phyloP scores from a whole-genome alignment of 2,113 vertebrate species.

The Alces alces region DNA sequence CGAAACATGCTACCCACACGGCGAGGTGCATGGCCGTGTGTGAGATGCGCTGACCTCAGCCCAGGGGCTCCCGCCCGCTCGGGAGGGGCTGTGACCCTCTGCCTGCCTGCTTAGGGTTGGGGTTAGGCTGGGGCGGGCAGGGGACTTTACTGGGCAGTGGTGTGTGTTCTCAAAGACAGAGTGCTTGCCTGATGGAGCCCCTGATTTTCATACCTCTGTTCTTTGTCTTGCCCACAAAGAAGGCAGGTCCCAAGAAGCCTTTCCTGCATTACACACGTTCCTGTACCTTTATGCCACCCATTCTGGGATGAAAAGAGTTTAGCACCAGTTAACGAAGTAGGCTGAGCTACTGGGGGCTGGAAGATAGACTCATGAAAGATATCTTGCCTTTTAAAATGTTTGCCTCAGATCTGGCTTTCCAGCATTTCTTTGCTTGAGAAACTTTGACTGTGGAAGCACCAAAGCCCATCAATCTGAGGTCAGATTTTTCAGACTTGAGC shows the following conservation, averaged over 20 bases:
- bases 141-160: neutral
- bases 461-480: neutral
- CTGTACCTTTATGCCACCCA: neutral
- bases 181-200: neutral
- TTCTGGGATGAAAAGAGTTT: neutral
- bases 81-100: neutral
- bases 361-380: neutral
- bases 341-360: neutral
- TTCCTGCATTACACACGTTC: rapidly evolving
- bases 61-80: neutral
- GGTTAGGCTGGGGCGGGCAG: neutral
- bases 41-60: neutral
- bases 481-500: neutral
- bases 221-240: neutral
- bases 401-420: neutral
- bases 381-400: neutral
- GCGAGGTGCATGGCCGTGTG: neutral
- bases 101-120: neutral
- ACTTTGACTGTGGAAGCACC: neutral
- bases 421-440: constrained; percentile 15
- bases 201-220: neutral
- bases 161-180: neutral
- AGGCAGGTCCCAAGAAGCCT: neutral
- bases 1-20: neutral
- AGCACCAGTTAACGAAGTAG: neutral